phyloP scores from a whole-genome alignment of 2,888 invertebrate genomes.

The Rhagonycha fulva region DNA sequence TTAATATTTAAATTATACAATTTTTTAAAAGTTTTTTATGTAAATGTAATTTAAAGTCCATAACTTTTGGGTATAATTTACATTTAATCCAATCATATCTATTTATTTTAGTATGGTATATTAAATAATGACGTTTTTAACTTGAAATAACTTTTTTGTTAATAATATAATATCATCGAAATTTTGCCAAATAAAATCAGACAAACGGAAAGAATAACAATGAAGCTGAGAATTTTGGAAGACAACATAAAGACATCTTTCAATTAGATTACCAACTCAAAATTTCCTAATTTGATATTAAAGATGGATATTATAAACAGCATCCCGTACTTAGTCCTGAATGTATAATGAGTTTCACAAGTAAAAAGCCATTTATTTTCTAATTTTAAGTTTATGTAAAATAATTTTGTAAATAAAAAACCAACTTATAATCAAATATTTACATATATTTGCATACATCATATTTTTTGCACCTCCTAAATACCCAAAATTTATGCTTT shows the following conservation, averaged over 20 bases:
- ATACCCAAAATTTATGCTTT: neutral
- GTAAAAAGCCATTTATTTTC: neutral
- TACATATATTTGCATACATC: neutral
- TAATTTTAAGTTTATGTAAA: neutral
- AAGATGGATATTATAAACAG: slow-evolving; percentile 26
- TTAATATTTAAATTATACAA: neutral
- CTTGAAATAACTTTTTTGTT: neutral
- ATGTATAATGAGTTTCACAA: slow-evolving; percentile 17
- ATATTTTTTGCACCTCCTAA: neutral
- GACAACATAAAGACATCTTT: slow-evolving; percentile 18
- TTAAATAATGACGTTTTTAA: neutral
- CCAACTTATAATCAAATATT: neutral
- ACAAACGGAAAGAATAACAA: slow-evolving; percentile 27
- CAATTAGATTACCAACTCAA: slow-evolving; percentile 26
- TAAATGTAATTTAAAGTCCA: neutral
- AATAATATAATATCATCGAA: slow-evolving; percentile 11
- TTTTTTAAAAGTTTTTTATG: neutral
- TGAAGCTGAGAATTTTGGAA: slow-evolving; percentile 13
- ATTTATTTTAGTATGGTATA: neutral
- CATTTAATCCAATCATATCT: neutral
- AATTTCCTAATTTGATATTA: slow-evolving; percentile 28
- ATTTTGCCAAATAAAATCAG: slow-evolving; percentile 17
- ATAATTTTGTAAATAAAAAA: neutral
- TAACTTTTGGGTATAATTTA: neutral
- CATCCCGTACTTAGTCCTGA: slow-evolving; percentile 14